Percentiles rank a stretch among this genome's conserved stretches.
Conservation (phyloP, 2,113 vertebrate species). For the Megaleporinus macrocephalus region DNA sequence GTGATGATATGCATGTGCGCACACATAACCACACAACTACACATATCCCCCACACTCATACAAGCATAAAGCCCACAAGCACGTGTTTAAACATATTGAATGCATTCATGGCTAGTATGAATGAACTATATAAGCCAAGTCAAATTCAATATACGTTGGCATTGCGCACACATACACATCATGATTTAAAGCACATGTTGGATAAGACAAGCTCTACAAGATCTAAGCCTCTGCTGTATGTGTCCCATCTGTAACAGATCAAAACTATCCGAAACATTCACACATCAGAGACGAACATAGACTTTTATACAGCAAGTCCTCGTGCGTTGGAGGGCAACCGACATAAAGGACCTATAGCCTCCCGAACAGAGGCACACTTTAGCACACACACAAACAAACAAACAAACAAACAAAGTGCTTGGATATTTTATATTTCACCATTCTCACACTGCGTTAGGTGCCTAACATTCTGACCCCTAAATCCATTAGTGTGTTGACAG, state of each 20-base stretch:
- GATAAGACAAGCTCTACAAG: not conserved
- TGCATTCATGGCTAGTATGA: not conserved
- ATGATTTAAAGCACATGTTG: conserved; percentile 9
- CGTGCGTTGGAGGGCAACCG: not conserved
- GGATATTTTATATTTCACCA: conserved; percentile 14
- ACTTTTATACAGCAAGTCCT: not conserved
- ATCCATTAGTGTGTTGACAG: conserved; percentile 46
- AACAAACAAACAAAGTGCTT: not conserved
- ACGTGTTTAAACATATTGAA: not conserved
- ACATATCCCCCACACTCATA: not conserved
- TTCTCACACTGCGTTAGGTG: conserved; percentile 1
- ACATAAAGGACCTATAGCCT: not conserved
- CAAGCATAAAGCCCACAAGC: not conserved
- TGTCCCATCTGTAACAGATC: conserved; percentile 7
- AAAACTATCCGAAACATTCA: not conserved
- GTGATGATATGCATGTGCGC: no score
- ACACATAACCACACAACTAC: not conserved
- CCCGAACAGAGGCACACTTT: not conserved
- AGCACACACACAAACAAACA: not conserved
- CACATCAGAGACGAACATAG: not conserved
- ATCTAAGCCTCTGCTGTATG: conserved; percentile 6
- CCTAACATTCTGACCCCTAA: conserved; percentile 32
- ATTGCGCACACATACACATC: not conserved
- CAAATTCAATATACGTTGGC: not conserved
- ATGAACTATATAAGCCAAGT: not conserved